phyloP scores from a whole-genome alignment of 1,140 invertebrate genomes.

The Cepaea nemoralis region DNA sequence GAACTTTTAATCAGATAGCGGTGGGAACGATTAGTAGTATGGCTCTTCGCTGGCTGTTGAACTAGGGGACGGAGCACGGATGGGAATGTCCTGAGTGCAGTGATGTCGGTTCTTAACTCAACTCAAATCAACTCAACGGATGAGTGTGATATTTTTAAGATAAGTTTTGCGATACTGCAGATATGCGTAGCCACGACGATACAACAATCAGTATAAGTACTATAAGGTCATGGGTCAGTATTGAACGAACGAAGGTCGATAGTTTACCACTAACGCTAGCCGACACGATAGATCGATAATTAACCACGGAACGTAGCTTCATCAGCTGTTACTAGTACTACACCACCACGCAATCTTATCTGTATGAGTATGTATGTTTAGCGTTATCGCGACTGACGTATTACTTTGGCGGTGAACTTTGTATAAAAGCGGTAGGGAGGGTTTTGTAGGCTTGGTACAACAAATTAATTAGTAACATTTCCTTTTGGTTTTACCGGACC shows the following conservation, averaged over 20 bases:
- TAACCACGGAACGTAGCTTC: not conserved
- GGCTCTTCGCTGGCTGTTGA: too few species aligned
- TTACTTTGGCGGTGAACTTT: not conserved
- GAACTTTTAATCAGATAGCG: too few species aligned
- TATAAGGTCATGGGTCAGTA: conserved; percentile 3
- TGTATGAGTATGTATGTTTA: too few species aligned
- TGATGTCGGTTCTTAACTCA: too few species aligned
- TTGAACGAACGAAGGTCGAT: conserved; percentile 1
- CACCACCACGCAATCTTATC: conserved; percentile 6
- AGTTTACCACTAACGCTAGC: not conserved
- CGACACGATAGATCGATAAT: too few species aligned
- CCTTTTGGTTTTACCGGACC: not conserved
- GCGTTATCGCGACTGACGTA: not conserved
- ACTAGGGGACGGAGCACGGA: too few species aligned
- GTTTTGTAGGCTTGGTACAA: not conserved
- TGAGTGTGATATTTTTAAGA: too few species aligned
- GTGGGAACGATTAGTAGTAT: too few species aligned
- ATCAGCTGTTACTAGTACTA: conserved; percentile 25
- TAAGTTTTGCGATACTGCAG: not conserved
- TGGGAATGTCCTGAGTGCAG: too few species aligned
- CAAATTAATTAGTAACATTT: too few species aligned
- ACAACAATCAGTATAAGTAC: too few species aligned
- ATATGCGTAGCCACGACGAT: not conserved
- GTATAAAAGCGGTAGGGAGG: not conserved
- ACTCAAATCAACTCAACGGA: too few species aligned